These are phyloP conservation scores for Zoanthus sansibaricus DNA, from an alignment of 92 coral and sea anemone species.

Conservation along the genomic window DNA sequence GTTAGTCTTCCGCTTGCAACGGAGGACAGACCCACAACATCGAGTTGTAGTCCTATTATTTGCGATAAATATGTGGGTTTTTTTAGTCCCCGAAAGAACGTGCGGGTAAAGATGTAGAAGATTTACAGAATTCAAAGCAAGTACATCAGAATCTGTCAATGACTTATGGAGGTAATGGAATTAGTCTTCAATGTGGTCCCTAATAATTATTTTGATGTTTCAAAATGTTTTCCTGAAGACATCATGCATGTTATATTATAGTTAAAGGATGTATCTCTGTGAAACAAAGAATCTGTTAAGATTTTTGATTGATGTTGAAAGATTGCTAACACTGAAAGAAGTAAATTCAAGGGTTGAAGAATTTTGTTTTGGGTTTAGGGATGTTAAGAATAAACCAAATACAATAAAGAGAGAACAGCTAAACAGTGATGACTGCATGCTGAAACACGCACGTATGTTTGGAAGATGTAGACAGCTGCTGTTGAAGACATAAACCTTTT, in stretches of 20 bases:
- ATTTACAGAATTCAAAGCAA: conserved; percentile 33
- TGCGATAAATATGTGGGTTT: too few species aligned
- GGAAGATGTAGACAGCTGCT: too few species aligned
- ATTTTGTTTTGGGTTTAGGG: conserved; percentile 36
- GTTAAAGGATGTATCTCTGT: conserved; percentile 28
- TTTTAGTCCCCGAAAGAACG: too few species aligned
- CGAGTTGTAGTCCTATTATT: too few species aligned
- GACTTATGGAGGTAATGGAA: conserved; percentile 40
- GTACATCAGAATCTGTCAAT: conserved; percentile 5
- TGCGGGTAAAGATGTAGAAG: conserved; percentile 24
- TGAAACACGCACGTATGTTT: too few species aligned
- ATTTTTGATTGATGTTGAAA: not conserved
- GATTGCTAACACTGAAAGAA: conserved; percentile 16
- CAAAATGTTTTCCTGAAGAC: too few species aligned
- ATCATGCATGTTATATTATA: conserved; percentile 36
- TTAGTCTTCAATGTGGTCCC: conserved; percentile 29
- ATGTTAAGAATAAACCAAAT: conserved; percentile 40
- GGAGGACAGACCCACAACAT: too few species aligned
- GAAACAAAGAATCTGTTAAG: conserved; percentile 35
- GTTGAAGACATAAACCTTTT: too few species aligned
- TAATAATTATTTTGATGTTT: too few species aligned
- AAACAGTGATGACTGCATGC: too few species aligned
- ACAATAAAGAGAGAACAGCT: too few species aligned
- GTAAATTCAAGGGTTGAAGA: conserved; percentile 33
- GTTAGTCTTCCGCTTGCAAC: too few species aligned